Percentiles rank a stretch among this genome's conserved stretches.
phyloP scores from a whole-genome alignment of 2,888 invertebrate genomes.

The Julus scanicus region DNA sequence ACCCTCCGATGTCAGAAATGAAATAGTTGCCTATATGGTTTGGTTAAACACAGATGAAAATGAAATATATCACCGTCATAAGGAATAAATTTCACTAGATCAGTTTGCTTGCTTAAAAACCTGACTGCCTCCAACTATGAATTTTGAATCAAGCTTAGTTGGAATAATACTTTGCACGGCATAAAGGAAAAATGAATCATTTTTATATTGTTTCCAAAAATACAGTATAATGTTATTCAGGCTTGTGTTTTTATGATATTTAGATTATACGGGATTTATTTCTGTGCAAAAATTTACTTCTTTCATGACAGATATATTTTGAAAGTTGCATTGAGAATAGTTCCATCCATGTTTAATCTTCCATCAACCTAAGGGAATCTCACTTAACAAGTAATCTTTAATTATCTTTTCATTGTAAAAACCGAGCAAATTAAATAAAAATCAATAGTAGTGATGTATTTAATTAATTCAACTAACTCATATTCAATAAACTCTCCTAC shows the following conservation, averaged over 20 bases:
- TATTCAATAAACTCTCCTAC: no score
- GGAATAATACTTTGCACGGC: background rate
- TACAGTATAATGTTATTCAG: background rate
- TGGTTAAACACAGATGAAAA: slow-evolving; percentile 39
- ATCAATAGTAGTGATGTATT: no score
- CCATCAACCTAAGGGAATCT: no score
- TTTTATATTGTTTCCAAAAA: background rate
- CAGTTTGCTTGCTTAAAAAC: background rate
- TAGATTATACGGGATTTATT: background rate
- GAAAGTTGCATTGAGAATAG: no score
- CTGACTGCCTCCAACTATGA: slow-evolving; percentile 6
- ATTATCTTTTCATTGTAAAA: no score
- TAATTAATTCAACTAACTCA: no score
- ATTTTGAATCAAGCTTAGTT: background rate
- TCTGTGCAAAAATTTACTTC: background rate
- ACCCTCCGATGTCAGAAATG: background rate
- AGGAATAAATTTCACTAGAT: background rate
- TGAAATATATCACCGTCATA: background rate
- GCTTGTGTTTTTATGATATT: background rate
- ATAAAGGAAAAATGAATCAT: background rate
- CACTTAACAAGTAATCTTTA: no score
- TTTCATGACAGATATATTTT: no score
- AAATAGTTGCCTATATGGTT: background rate
- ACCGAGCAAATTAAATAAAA: no score
- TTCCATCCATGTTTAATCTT: no score